Evolutionary conservation across 2,888 invertebrate genomes (phyloP), one percentile per base, ranked within the genome.

Genomic region (Rapana venosa): DNA sequence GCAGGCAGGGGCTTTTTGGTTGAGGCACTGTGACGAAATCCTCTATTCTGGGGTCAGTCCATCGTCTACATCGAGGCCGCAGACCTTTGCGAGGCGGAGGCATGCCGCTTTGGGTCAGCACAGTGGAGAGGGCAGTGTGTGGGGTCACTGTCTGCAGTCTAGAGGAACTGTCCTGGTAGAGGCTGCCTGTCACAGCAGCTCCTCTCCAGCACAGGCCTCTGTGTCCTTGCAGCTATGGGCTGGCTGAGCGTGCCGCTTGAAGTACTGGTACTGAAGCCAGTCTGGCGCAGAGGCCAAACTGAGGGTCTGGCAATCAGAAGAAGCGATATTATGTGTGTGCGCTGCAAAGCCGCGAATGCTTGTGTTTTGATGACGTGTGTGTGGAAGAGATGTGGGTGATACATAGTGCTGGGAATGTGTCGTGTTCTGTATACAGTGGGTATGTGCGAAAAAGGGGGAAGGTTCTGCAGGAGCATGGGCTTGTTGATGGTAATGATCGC

Each of bases 51-150:
- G 86, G 17, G 58, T 86, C 61, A 6, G 58, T 66, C 86, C 86
- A 86, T 58, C 58, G 61, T 22, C 86, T 56, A 66, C 58, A 86
- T 5, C 61, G 86, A 32, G 58, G 58, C 20, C 86, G 86, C 86
- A 86, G 56, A 4, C 86, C 61, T 17, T 20, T 86, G 32, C 66
- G 86, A 15, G 86, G 22, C 32, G 86, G 61, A 58, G 30, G 22
- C 22, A 66, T 84, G n/a, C n/a, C 6, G 61, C 17, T 56, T 30
- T 30, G 30, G 32, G 61, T 17, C 35, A 66, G 35, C 32, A 66
- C 11, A 2, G 61, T 32, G 58, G 86, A 32, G 32, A 36, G 56
- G 30, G 58, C 58, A 15, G 86, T 66, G 30, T 66, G 86, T 22
- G 35, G 61, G 32, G 81, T 30, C 81, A 83, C 26, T 11, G 6